Evolutionary conservation across 2,888 invertebrate species (phyloP).

Genomic region (Agrilus mali): DNA sequence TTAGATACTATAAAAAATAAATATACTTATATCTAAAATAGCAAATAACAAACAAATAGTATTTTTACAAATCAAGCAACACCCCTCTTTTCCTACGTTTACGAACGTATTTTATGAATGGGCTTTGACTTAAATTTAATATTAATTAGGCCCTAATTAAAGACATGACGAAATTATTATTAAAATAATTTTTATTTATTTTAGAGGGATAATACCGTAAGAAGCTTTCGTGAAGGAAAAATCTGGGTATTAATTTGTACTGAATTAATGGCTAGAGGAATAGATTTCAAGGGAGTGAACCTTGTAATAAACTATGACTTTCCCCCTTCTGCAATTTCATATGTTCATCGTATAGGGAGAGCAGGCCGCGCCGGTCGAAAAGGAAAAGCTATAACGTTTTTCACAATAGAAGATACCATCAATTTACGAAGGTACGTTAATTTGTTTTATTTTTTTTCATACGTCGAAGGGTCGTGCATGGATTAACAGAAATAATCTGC

Average conservation of each 20-base stretch:
- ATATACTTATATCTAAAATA: neutral
- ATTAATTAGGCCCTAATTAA: no score
- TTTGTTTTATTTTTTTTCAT: neutral
- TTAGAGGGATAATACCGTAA: conserved; percentile 83
- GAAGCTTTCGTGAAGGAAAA: conserved; percentile 80
- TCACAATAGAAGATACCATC: conserved; percentile 78
- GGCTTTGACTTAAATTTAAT: no score
- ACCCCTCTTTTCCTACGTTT: no score
- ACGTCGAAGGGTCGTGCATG: neutral
- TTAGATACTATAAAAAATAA: neutral
- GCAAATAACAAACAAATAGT: neutral
- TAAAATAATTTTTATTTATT: no score
- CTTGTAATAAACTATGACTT: conserved; percentile 96
- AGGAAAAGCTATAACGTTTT: conserved; percentile 88
- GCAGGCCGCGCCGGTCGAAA: conserved; percentile 86
- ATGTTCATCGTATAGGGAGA: conserved; percentile 78
- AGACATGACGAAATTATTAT: no score
- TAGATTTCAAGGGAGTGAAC: conserved; percentile 47
- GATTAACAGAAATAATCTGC: no score
- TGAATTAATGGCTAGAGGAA: conserved; percentile 85
- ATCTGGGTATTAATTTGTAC: conserved; percentile 96
- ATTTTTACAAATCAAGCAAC: neutral
- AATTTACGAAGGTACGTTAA: conserved; percentile 63
- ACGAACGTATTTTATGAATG: no score
- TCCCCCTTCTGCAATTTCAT: conserved; percentile 78